These are phyloP conservation scores for Neoascia interrupta DNA, from an alignment of 2,888 invertebrate genomes.

Conservation along the genomic window DNA sequence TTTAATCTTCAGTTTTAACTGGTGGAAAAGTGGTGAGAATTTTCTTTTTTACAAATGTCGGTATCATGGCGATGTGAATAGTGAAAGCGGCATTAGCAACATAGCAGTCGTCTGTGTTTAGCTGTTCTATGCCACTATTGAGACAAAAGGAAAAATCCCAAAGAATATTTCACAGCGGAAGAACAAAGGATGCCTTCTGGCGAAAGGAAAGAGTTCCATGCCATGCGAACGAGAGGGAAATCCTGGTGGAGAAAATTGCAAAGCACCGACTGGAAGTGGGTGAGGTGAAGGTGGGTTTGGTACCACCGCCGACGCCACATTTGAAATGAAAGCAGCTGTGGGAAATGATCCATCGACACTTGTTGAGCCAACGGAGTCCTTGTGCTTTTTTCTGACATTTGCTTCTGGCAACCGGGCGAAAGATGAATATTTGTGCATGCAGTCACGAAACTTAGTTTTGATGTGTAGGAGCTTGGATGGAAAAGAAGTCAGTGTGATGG, in stretches of 20 bases:
- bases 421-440: constrained; percentile 40
- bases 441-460: constrained; percentile 45
- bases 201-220: constrained; percentile 32
- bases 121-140: background rate
- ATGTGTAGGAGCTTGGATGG: background rate
- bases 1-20: too few relatives aligned
- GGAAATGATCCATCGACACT: constrained; percentile 56
- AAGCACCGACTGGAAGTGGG: background rate
- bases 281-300: background rate
- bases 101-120: background rate
- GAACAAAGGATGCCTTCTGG: constrained; percentile 52
- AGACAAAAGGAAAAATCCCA: constrained; percentile 35
- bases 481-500: background rate
- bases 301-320: constrained; percentile 4
- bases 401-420: constrained; percentile 12
- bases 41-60: too few relatives aligned
- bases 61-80: too few relatives aligned
- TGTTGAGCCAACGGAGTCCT: constrained; percentile 56
- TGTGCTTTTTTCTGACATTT: constrained; percentile 14
- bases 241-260: constrained; percentile 42
- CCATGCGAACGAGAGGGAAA: constrained; percentile 33
- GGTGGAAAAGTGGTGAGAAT: too few relatives aligned
- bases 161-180: constrained; percentile 32
- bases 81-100: background rate
- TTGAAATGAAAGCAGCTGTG: constrained; percentile 39